Percentiles rank a stretch among this genome's conserved stretches.
Evolutionary conservation across 2,113 vertebrate genomes (phyloP).

Genomic region (Chionomys nivalis): DNA sequence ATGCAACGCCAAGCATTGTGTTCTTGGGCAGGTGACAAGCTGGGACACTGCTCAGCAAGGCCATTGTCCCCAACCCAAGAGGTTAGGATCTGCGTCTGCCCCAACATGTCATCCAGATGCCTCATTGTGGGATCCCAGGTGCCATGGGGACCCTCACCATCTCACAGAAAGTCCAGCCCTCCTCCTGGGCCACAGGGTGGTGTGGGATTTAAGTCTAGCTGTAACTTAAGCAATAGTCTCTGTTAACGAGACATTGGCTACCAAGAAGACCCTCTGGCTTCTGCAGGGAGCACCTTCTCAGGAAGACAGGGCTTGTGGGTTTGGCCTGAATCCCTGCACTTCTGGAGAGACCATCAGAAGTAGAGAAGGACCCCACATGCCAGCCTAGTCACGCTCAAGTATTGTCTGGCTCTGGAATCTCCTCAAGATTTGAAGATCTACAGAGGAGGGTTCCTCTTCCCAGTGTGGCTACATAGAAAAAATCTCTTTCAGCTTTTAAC

Average conservation of each 20-base stretch:
- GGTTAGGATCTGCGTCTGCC: neutral
- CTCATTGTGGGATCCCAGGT: neutral
- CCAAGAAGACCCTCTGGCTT: neutral
- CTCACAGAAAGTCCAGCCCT: neutral
- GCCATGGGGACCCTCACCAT: neutral
- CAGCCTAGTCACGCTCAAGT: neutral
- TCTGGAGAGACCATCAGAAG: neutral
- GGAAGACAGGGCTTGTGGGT: neutral
- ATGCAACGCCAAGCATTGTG: no score
- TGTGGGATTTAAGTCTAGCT: neutral
- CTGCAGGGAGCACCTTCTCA: neutral
- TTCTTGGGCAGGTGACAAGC: neutral
- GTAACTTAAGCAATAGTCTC: neutral
- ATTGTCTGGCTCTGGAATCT: neutral
- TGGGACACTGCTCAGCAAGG: neutral
- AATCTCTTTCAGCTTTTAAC: neutral
- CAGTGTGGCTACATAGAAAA: neutral
- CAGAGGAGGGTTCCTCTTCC: neutral
- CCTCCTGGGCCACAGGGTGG: neutral
- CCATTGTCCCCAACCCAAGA: neutral
- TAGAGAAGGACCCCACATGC: neutral
- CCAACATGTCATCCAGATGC: neutral
- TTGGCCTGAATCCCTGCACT: neutral
- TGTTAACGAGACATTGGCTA: neutral
- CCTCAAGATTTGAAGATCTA: neutral